Percentiles rank a stretch among this genome's conserved stretches.
These are phyloP conservation scores for Hycleus phaleratus DNA, from an alignment of 1,140 invertebrate species.

Conservation along the genomic window DNA sequence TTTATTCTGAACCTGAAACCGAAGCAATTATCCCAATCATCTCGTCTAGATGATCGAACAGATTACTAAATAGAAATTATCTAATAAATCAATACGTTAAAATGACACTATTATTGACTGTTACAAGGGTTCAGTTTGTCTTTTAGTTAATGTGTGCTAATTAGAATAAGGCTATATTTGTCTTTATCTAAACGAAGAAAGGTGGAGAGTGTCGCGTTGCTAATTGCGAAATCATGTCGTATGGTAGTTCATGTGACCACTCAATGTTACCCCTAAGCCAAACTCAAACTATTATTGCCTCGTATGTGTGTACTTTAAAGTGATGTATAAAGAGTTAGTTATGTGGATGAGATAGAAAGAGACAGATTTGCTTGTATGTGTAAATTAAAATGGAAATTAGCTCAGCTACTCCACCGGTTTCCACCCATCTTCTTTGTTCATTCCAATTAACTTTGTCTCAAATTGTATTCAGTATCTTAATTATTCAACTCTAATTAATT, in stretches of 20 bases:
- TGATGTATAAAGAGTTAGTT: conserved; percentile 2
- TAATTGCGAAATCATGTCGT: conserved; percentile 18
- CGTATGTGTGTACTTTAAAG: conserved; percentile 1
- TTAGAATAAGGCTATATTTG: no score
- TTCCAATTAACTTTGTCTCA: conserved; percentile 12
- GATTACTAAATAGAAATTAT: no score
- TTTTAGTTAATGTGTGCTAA: no score
- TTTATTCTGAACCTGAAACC: conserved; percentile 15
- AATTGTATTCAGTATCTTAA: conserved; percentile 7
- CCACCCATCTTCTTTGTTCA: conserved; percentile 8
- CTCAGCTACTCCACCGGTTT: background rate
- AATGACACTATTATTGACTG: no score
- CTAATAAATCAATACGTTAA: no score
- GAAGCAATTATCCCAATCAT: conserved; percentile 19
- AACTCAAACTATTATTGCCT: conserved; percentile 18
- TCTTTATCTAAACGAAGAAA: conserved; percentile 7
- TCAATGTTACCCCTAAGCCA: conserved; percentile 10
- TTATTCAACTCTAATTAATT: conserved; percentile 14
- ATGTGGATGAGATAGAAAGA: no score
- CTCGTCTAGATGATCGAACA: background rate
- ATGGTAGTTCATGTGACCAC: conserved; percentile 13
- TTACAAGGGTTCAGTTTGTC: no score
- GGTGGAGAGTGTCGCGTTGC: conserved; percentile 9
- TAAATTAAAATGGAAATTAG: conserved; percentile 15
- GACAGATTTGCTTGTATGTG: no score